Evolutionary conservation across 92 coral and sea anemone genomes (phyloP).

Genomic region (Chrysogorgia sp.): DNA sequence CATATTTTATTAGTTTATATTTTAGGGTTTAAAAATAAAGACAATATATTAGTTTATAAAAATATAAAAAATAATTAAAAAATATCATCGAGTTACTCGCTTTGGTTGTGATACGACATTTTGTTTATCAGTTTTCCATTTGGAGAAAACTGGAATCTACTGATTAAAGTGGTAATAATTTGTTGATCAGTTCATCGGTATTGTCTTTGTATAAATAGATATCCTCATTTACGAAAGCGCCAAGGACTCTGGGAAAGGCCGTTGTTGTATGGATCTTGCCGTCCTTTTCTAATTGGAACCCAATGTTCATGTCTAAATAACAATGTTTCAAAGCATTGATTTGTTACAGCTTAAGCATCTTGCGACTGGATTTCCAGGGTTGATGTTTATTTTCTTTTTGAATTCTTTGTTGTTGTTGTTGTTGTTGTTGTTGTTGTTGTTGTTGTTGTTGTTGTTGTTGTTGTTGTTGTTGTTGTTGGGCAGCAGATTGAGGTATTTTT

Average conservation of each 20-base stretch:
- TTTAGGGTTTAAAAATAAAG: too few relatives aligned
- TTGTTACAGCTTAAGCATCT: not conserved
- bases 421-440: not conserved
- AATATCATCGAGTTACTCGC: too few relatives aligned
- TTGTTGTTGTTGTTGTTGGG: not conserved
- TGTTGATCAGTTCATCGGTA: not conserved
- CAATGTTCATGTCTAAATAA: not conserved
- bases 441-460: too few relatives aligned
- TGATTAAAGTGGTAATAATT: not conserved
- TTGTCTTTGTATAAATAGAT: not conserved
- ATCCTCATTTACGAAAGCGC: not conserved
- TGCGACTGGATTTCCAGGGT: not conserved
- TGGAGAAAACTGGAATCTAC: not conserved
- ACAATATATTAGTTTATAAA: too few relatives aligned
- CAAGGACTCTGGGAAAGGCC: not conserved
- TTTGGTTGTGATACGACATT: constrained; percentile 5
- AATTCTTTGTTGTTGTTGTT: not conserved
- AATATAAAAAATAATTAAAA: too few relatives aligned
- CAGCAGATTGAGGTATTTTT: not conserved
- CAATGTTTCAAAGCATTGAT: too few relatives aligned
- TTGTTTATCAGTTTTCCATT: not conserved
- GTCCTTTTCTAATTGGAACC: not conserved
- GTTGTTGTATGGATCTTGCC: not conserved
- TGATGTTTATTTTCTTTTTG: not conserved
- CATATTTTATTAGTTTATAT: too few relatives aligned